Evolutionary conservation across 2,113 vertebrate species (phyloP).

Genomic region (Columba livia): DNA sequence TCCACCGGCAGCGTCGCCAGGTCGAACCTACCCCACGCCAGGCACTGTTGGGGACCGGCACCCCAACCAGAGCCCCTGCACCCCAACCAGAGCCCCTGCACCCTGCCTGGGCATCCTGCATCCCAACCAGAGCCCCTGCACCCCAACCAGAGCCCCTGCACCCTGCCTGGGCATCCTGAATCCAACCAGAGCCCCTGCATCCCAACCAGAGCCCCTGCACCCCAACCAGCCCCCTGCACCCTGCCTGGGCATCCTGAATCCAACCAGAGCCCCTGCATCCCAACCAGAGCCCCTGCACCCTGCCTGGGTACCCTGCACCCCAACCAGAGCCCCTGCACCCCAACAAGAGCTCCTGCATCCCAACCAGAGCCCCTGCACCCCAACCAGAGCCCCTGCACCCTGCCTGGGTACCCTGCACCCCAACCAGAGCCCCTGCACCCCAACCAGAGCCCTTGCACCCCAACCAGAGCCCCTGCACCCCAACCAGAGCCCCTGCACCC

Average conservation of each 20-base stretch:
- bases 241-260: background rate
- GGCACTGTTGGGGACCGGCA: fast-evolving
- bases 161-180: background rate
- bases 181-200: too few species aligned
- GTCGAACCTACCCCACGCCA: conserved; percentile 80
- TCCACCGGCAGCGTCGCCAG: conserved; percentile 90
- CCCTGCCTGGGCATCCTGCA: fast-evolving
- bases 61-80: too few species aligned
- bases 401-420: too few species aligned
- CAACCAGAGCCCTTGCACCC: background rate
- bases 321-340: background rate
- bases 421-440: background rate
- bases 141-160: background rate
- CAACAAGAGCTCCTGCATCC: too few species aligned
- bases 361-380: background rate
- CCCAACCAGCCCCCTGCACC: background rate
- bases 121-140: background rate
- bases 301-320: too few species aligned
- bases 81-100: too few species aligned
- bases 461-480: background rate
- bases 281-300: too few species aligned
- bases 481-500: too few species aligned
- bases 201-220: background rate
- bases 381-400: too few species aligned
- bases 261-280: too few species aligned